Base-by-base conservation (phyloP, 2,888 invertebrate genomes). In the Andrena dorsata region DNA sequence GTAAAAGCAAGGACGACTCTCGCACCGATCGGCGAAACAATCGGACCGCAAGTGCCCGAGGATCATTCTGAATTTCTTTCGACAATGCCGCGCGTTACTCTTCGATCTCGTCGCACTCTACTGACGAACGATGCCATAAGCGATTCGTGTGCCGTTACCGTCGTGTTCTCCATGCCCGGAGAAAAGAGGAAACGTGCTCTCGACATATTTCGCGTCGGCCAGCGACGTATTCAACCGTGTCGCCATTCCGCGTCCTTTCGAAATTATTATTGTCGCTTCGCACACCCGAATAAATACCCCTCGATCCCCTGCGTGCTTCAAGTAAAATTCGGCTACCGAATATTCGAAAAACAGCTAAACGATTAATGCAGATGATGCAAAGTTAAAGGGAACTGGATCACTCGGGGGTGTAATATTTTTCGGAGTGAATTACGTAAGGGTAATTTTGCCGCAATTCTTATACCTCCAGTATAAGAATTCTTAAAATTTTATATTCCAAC, bases 151-250 rank as follows among this genome's bases (percentile, higher is more conserved):
- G 60, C 72, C 47, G 66, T 30, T 68, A 73, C 76, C 51, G 49
- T 13, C 30, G 51, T 56, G 20, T 35, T 61, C 71, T 56, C 56
- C 30, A n/a, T 63, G 30, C 20, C 23, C 30, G 35, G 13, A 32
- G 76, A 70, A 84, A 84, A 76, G 82, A 77, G 81, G 73, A 82
- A 86, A 81, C 63, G 69, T 76, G 69, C 47, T 51, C 20, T 64
- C 74, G 74, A 60, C 73, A 76, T 72, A 75, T 72, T 88, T 85
- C 66, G 65, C 83, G 65, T 10, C 76, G 64, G 7, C 28, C 32
- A 63, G 72, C 71, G 63, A 82, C 32, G 68, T 82, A 72, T 68
- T 76, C 82, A 58, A 82, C 68, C 82, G 71, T 76, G 66, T 82
- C 73, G 66, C 63, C 58, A 71, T 82, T 80, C 65, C 60, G 47